A percentile compares a stretch with the other conserved stretches of the same genome.
phyloP scores from a whole-genome alignment of 2,797 vertebrate genomes.

The Ataeniobius toweri region DNA sequence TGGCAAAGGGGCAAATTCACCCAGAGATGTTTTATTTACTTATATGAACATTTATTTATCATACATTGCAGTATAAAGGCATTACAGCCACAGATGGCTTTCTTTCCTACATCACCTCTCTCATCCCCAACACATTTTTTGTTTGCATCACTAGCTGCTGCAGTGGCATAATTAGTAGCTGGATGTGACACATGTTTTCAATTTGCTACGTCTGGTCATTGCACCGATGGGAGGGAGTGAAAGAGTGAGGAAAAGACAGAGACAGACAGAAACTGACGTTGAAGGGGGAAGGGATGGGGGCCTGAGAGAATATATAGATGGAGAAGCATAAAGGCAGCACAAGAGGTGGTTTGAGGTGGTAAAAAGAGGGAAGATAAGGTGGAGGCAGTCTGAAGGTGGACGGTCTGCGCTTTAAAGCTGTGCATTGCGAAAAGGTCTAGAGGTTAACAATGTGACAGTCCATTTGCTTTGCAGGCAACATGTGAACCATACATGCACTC shows the following conservation, averaged over 20 bases:
- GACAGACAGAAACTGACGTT: constrained; percentile 53
- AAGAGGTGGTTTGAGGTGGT: not conserved
- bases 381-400: constrained; percentile 56
- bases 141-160: constrained; percentile 47
- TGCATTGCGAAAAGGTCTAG: constrained; percentile 39
- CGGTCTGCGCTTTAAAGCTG: constrained; percentile 65
- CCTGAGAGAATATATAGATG: not conserved
- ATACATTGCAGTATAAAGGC: not conserved
- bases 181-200: constrained; percentile 81
- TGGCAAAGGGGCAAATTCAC: not conserved
- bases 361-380: constrained; percentile 32
- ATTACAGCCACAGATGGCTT: constrained; percentile 18
- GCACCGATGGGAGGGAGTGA: constrained; percentile 22
- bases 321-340: not conserved
- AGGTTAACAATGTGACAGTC: constrained; percentile 71
- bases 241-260: constrained; percentile 54
- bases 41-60: not conserved
- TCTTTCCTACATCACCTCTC: constrained; percentile 35
- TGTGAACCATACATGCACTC: constrained; percentile 51
- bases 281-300: constrained; percentile 10
- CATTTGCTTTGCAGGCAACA: constrained; percentile 63
- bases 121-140: constrained; percentile 50
- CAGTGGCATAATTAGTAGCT: constrained; percentile 72
- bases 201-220: constrained; percentile 74
- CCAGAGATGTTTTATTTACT: not conserved